phyloP scores from a whole-genome alignment of 2,113 vertebrate species.

The Peromyscus maniculatus region DNA sequence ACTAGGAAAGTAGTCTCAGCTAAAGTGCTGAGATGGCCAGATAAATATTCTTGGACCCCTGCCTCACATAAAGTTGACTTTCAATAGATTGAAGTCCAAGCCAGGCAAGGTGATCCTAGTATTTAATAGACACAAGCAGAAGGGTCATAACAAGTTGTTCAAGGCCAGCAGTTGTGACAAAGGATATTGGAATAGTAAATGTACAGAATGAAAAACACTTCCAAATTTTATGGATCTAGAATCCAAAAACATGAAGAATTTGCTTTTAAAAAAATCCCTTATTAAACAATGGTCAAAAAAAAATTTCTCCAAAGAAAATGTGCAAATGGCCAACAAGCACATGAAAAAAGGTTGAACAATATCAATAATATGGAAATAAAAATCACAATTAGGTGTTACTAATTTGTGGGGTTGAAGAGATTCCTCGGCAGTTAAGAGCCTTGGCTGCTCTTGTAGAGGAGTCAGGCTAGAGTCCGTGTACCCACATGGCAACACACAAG shows the following conservation, averaged over 20 bases:
- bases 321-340: neutral
- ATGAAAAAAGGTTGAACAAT: neutral
- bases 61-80: neutral
- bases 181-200: neutral
- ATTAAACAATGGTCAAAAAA: neutral
- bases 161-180: neutral
- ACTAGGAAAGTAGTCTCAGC: neutral
- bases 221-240: neutral
- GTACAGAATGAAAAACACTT: neutral
- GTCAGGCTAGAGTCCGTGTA: neutral
- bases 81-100: neutral
- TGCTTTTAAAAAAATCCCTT: neutral
- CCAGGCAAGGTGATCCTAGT: neutral
- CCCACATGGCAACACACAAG: neutral
- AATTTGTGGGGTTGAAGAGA: neutral
- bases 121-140: neutral
- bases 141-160: neutral
- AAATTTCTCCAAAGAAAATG: neutral
- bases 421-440: neutral
- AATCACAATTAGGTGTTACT: neutral
- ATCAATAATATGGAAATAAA: slow-evolving; percentile 23
- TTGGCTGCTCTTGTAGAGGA: neutral
- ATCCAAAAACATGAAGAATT: neutral
- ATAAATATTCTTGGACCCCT: neutral
- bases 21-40: neutral